Evolutionary conservation across 1,140 invertebrate species (phyloP).

Genomic region (Bombus consobrinus): DNA sequence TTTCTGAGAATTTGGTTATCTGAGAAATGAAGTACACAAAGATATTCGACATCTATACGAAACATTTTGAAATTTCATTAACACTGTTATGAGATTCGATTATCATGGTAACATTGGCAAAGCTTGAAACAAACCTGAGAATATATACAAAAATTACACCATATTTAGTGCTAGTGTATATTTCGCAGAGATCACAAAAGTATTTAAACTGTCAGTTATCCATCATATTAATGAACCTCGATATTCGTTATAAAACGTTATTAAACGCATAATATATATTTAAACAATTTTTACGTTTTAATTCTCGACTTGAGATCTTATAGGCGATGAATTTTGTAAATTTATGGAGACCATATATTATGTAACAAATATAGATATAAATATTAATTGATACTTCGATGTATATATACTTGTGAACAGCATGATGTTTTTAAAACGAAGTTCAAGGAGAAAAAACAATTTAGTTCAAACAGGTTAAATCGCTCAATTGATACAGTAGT

Average conservation of each 20-base stretch:
- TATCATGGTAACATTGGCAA: background rate
- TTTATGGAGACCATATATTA: background rate
- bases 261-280: background rate
- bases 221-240: too few relatives aligned
- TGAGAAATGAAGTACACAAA: background rate
- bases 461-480: background rate
- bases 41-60: too few relatives aligned
- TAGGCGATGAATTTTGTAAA: background rate
- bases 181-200: too few relatives aligned
- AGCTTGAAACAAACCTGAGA: background rate
- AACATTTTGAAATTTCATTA: background rate
- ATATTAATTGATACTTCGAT: background rate
- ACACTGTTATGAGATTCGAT: background rate
- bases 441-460: slow-evolving; percentile 9
- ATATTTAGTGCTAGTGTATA: background rate
- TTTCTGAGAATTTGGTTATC: background rate
- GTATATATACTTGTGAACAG: background rate
- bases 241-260: too few relatives aligned
- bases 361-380: background rate
- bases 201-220: too few relatives aligned
- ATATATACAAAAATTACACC: background rate
- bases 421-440: background rate
- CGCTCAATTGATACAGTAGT: background rate
- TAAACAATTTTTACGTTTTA: background rate
- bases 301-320: background rate